Base-by-base conservation (phyloP, 2,888 invertebrate genomes). In the Tinea trinotella region DNA sequence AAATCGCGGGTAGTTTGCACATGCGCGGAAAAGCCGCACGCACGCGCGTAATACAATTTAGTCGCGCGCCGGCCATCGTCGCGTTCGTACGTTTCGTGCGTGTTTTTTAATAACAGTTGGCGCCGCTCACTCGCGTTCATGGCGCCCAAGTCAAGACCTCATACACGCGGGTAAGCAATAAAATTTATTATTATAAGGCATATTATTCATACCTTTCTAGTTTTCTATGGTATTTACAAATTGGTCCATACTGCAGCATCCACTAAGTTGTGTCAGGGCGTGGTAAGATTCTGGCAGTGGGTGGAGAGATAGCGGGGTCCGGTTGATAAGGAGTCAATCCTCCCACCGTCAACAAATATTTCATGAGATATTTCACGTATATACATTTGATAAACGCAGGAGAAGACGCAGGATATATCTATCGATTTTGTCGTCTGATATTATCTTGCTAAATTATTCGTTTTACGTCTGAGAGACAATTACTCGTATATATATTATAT, bases 101-200 rank as follows among this genome's bases (percentile, higher is more conserved):
- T 59, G 55, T 30, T 13, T 53, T 55, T 9, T n/a, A 36, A 19
- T 2, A 40, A 7, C 58, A 57, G 58, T 53, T 57, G 66, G 68
- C 75, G 74, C 65, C 64, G 56, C 59, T 63, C 70, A 66, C 79
- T 78, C 78, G 79, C 80, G 80, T 68, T 74, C 71, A 84, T 83
- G 83, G 83, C 84, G 81, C 82, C 76, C 76, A 74, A 72, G 74
- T 67, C 63, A 74, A 76, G 72, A 72, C 73, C 70, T 68, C 70
- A 69, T 70, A 74, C 72, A 61, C 70, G 72, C 74, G 80, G 82
- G 85, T 84, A 79, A 84, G 85, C n/a, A n/a, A n/a, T 78, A 54
- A 56, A 24, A n/a, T 48, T 3, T 48, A 7, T 17, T 6, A 12
- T 36, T 12, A 5, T 13, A 35, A 36, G 17, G n/a, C 17, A 19